phyloP scores from a whole-genome alignment of 2,113 vertebrate species.

The Orthonyx spaldingii region DNA sequence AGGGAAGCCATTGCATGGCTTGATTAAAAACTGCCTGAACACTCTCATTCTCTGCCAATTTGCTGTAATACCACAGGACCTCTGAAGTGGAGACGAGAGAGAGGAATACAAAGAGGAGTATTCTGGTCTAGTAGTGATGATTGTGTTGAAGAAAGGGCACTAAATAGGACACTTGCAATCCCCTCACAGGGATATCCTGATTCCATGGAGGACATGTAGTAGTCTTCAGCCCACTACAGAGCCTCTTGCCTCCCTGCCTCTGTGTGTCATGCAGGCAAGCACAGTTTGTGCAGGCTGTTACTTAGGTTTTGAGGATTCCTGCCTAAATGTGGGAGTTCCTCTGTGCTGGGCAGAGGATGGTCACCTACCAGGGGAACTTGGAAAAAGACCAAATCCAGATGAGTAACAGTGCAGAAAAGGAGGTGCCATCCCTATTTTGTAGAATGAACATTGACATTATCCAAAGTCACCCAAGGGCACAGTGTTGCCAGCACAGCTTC shows the following conservation, averaged over 20 bases:
- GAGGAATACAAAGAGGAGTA: background rate
- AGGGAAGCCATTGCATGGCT: background rate
- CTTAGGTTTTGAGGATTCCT: background rate
- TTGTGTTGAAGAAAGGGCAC: background rate
- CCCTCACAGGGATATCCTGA: background rate
- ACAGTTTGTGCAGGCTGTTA: background rate
- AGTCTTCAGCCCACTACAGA: background rate
- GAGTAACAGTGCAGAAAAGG: background rate
- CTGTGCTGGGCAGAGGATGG: background rate
- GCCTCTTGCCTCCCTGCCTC: background rate
- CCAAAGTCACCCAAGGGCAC: background rate
- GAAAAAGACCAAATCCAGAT: background rate
- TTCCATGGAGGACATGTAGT: background rate
- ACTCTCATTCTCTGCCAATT: background rate
- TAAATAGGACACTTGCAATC: background rate
- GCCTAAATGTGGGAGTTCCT: background rate
- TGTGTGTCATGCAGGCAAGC: background rate
- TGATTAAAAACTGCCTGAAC: background rate
- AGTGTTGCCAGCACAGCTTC: background rate
- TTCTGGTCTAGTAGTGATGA: background rate
- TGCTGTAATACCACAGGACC: background rate
- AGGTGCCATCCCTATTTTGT: background rate
- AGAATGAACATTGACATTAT: background rate
- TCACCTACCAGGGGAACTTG: background rate
- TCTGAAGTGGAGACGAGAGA: background rate